Evolutionary conservation across 2,888 invertebrate genomes (phyloP).

Genomic region (Dasypogon diadema): DNA sequence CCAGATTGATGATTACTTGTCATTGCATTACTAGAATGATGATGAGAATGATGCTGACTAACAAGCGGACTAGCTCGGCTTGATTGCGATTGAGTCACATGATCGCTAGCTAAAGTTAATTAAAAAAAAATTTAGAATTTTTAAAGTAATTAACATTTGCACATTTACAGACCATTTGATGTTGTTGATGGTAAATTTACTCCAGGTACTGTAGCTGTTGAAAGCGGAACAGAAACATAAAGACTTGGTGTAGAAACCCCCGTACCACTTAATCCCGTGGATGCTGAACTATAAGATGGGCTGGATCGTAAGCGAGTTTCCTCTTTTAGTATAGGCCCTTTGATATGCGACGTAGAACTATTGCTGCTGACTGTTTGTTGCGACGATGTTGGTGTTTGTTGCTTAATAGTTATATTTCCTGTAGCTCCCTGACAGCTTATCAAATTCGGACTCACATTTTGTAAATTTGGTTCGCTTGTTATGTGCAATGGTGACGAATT

Average conservation of each 20-base stretch:
- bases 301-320: constrained; percentile 54
- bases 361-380: constrained; percentile 23
- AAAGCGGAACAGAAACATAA: constrained; percentile 76
- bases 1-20: constrained; percentile 34
- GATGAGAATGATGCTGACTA: constrained; percentile 62
- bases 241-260: constrained; percentile 69
- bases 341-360: constrained; percentile 51
- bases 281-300: constrained; percentile 53
- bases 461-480: constrained; percentile 57
- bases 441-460: constrained; percentile 60
- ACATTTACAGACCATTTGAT: constrained; percentile 54
- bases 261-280: constrained; percentile 57
- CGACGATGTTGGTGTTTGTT: constrained; percentile 53
- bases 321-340: constrained; percentile 54
- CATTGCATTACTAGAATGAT: constrained; percentile 51
- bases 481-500: constrained; percentile 62
- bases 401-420: constrained; percentile 48
- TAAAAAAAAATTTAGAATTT: background rate
- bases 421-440: constrained; percentile 42
- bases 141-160: background rate
- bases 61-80: constrained; percentile 61
- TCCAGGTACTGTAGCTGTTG: constrained; percentile 69
- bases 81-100: constrained; percentile 44
- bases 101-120: constrained; percentile 39
- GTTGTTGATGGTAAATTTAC: constrained; percentile 65